These are phyloP conservation scores for Neoarius graeffei DNA, from an alignment of 2,113 vertebrate genomes.

Conservation along the genomic window DNA sequence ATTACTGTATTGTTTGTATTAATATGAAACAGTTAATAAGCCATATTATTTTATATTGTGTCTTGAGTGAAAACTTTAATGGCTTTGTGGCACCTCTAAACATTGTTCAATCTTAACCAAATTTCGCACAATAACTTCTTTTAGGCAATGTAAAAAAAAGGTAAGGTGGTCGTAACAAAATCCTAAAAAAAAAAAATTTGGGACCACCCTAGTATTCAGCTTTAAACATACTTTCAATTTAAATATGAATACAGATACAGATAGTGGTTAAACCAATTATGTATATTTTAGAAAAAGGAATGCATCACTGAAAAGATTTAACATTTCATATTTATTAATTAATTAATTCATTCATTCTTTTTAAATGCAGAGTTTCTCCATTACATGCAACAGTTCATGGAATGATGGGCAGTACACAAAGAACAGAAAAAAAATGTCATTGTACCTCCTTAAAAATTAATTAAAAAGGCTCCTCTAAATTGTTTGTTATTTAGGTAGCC, in stretches of 20 bases:
- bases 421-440: conserved; percentile 55
- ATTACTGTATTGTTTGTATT: too few species aligned
- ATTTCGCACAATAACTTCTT: too few species aligned
- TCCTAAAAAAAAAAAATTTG: too few species aligned
- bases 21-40: too few species aligned
- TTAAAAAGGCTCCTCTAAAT: conserved; percentile 31
- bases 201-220: too few species aligned
- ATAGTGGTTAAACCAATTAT: background rate
- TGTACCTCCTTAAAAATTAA: conserved; percentile 43
- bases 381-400: conserved; percentile 66
- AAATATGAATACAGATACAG: background rate
- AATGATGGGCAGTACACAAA: conserved; percentile 65
- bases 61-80: too few species aligned
- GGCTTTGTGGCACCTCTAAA: too few species aligned
- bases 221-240: too few species aligned
- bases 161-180: too few species aligned
- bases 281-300: background rate
- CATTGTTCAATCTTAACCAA: too few species aligned
- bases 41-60: too few species aligned
- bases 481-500: conserved; percentile 66
- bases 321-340: background rate
- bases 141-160: too few species aligned
- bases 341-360: background rate
- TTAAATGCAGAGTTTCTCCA: conserved; percentile 53
- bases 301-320: background rate